A percentile compares a stretch with the other conserved stretches of the same genome.
These are phyloP conservation scores for Galerucella nymphaeae DNA, from an alignment of 2,888 invertebrate genomes.

Conservation along the genomic window DNA sequence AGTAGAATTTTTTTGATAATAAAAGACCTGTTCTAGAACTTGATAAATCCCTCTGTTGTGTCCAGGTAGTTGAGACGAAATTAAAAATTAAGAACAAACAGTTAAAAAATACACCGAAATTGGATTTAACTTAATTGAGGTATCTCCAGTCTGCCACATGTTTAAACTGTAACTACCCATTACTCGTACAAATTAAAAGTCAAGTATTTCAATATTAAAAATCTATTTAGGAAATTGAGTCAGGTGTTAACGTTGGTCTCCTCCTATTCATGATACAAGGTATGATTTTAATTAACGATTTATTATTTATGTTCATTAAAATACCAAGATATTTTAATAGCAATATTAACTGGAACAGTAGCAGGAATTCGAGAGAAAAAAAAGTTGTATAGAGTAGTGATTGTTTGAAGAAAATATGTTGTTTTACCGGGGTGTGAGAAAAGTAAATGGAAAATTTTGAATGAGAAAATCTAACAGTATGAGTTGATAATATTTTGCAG, in stretches of 20 bases:
- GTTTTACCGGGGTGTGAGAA: too few relatives aligned
- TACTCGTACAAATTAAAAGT: neutral
- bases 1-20: too few relatives aligned
- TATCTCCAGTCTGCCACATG: conserved; percentile 2
- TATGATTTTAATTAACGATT: conserved; percentile 59
- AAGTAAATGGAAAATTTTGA: too few relatives aligned
- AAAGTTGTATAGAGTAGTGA: too few relatives aligned
- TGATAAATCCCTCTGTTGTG: too few relatives aligned
- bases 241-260: conserved; percentile 47
- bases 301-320: conserved; percentile 59
- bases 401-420: too few relatives aligned
- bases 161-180: neutral
- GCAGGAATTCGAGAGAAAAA: conserved; percentile 36
- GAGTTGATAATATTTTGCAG: too few relatives aligned
- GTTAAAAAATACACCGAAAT: neutral
- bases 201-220: conserved; percentile 12
- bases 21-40: too few relatives aligned
- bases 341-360: conserved; percentile 53
- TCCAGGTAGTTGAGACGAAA: neutral
- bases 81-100: neutral
- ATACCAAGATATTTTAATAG: conserved; percentile 49
- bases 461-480: too few relatives aligned
- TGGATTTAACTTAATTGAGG: neutral
- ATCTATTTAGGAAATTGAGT: conserved; percentile 28
- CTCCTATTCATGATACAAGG: conserved; percentile 49